Evolutionary conservation across 2,113 vertebrate species (phyloP), one percentile per base, ranked within the genome.

Genomic region (Colius striatus): DNA sequence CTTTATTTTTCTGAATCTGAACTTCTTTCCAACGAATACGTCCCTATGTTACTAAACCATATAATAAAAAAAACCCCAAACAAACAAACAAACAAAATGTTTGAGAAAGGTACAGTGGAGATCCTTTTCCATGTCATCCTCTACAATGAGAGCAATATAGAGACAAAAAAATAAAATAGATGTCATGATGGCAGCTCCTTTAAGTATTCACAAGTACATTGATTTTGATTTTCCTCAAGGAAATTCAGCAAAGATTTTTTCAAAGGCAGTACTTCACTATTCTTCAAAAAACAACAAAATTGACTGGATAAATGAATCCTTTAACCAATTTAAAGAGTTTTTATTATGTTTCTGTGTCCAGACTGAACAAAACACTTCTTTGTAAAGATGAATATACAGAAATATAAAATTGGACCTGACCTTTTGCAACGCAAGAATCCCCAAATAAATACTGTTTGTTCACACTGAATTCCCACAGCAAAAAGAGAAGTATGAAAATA

Each of bases 311-410:
- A 95, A 90, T 88, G n/a, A 73, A 81, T 76, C n/a, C 55, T 93
- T 95, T 90, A 94, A 92, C 95, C 75, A 88, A 60, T 93, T 95
- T 90, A 92, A 96, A 96, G 74, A 73, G 60, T 58, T 91, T 83
- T 76, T 67, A 90, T 82, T 92, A 73, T 83, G 30, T 88, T 80
- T 57, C 45, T 83, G 21, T 58, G 47, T 71, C 51, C 67, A 83
- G 36, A 85, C 4, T 83, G 67, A 93, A 90, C 58, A 95, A 79
- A 93, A 27, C 25, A 5, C 41, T 66, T 94, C 82, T 93, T 92
- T 95, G 87, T 95, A 83, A 88, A 88, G 72, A 76, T 58, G 50
- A 83, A 82, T 93, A 70, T 21, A 66, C 34, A 62, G 71, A 92
- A 47, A 90, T 80, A 51, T 26, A 79, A 65, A 93, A 90, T 30